phyloP scores from a whole-genome alignment of 2,113 vertebrate species.

The Numenius arquata region DNA sequence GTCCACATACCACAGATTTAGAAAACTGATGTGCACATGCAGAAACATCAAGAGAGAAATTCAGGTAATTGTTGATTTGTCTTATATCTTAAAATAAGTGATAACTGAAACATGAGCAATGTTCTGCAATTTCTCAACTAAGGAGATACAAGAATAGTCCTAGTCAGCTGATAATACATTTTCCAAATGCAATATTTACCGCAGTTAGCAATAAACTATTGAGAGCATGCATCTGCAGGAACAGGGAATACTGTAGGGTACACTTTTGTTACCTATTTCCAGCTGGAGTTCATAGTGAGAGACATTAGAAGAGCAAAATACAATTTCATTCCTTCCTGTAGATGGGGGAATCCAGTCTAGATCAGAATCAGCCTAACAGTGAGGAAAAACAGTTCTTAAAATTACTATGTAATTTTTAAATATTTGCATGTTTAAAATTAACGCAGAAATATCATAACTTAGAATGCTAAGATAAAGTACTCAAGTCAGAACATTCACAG shows the following conservation, averaged over 20 bases:
- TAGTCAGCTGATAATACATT: neutral
- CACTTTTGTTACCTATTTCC: slow-evolving; percentile 85
- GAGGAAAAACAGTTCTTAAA: slow-evolving; percentile 20
- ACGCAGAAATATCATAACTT: neutral
- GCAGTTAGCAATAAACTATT: neutral
- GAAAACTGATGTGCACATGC: neutral
- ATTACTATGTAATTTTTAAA: neutral
- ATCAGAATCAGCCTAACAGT: slow-evolving; percentile 78
- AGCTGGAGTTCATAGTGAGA: slow-evolving; percentile 92
- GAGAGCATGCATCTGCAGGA: neutral
- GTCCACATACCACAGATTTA: neutral
- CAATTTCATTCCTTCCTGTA: slow-evolving; percentile 72
- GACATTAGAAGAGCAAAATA: slow-evolving; percentile 78
- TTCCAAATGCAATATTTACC: neutral
- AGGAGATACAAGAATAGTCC: neutral
- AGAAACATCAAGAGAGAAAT: neutral
- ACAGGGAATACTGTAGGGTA: neutral
- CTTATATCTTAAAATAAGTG: neutral
- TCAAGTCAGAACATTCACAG: neutral
- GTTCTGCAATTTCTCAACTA: neutral
- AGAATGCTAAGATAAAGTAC: neutral
- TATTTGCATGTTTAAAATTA: neutral
- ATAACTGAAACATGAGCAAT: neutral
- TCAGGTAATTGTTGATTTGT: neutral
- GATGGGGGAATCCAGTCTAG: slow-evolving; percentile 75